Conservation (phyloP, 2,113 vertebrate genomes). For the Pogona vitticeps region DNA sequence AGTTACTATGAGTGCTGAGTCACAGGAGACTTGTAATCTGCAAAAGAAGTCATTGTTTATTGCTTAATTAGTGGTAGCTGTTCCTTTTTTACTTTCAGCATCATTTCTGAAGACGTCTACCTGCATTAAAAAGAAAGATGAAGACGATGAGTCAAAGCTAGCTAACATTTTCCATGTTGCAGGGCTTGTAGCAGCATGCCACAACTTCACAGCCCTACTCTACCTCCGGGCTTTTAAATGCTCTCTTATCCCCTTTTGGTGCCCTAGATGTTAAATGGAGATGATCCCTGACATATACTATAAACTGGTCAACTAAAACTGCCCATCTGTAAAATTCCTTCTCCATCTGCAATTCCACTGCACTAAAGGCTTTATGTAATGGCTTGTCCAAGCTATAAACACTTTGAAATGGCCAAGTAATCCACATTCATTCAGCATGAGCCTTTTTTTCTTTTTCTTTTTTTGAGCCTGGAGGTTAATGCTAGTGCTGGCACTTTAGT, state of each 20-base stretch:
- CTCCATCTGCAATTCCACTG: constrained; percentile 11
- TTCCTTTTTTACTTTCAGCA: constrained; percentile 5
- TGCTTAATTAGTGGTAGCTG: neutral
- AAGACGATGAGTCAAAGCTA: neutral
- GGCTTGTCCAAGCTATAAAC: neutral
- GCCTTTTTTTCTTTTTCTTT: neutral
- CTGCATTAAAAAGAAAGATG: neutral
- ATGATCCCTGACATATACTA: neutral
- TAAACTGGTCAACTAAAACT: constrained; percentile 17
- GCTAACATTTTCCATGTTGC: neutral
- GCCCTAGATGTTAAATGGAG: neutral
- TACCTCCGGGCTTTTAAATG: neutral
- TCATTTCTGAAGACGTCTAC: neutral
- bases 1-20: neutral
- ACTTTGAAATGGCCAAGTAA: constrained; percentile 10
- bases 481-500: neutral
- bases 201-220: neutral
- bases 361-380: neutral
- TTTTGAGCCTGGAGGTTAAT: neutral
- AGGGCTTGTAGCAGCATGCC: neutral
- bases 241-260: neutral
- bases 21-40: neutral
- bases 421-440: neutral
- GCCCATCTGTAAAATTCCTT: constrained; percentile 6
- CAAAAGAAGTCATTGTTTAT: neutral